Evolutionary conservation across 2,888 invertebrate species (phyloP).

Genomic region (Cybosia mesomella): DNA sequence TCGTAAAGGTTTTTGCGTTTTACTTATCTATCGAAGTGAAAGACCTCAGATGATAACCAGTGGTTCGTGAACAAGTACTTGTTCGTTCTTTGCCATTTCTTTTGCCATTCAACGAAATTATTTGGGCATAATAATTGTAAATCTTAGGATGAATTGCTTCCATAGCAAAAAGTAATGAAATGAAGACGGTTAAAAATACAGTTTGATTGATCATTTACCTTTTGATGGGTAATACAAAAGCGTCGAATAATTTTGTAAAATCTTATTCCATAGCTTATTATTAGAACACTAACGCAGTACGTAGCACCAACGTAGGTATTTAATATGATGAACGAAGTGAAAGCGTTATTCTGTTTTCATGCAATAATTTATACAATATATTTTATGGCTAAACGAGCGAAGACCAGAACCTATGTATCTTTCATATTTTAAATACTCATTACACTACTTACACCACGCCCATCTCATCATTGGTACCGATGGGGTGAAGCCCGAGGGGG

Average conservation of each 20-base stretch:
- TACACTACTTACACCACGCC: conserved; percentile 11
- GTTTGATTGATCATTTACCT: conserved; percentile 22
- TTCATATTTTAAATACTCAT: conserved; percentile 1
- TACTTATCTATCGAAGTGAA: conserved; percentile 47
- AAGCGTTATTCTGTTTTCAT: conserved; percentile 56
- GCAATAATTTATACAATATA: conserved; percentile 45
- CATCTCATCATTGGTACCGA: too few relatives aligned
- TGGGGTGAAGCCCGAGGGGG: too few relatives aligned
- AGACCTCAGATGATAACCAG: conserved; percentile 47
- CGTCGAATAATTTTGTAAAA: conserved; percentile 12
- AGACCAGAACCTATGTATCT: conserved; percentile 16
- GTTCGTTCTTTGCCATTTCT: conserved; percentile 53
- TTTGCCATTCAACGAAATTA: conserved; percentile 55
- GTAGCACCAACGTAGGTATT: not conserved
- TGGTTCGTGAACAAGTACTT: conserved; percentile 51
- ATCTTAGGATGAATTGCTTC: conserved; percentile 56
- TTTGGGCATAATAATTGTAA: conserved; percentile 62
- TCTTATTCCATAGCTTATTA: conserved; percentile 28
- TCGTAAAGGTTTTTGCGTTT: conserved; percentile 47
- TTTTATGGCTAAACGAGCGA: conserved; percentile 41
- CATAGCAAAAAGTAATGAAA: conserved; percentile 34
- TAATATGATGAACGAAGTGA: conserved; percentile 33
- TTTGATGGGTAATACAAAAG: conserved; percentile 16
- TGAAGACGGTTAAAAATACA: conserved; percentile 33
- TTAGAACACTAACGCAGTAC: conserved; percentile 14